phyloP scores from a whole-genome alignment of 2,888 invertebrate genomes.

The Sarcophaga carnaria region DNA sequence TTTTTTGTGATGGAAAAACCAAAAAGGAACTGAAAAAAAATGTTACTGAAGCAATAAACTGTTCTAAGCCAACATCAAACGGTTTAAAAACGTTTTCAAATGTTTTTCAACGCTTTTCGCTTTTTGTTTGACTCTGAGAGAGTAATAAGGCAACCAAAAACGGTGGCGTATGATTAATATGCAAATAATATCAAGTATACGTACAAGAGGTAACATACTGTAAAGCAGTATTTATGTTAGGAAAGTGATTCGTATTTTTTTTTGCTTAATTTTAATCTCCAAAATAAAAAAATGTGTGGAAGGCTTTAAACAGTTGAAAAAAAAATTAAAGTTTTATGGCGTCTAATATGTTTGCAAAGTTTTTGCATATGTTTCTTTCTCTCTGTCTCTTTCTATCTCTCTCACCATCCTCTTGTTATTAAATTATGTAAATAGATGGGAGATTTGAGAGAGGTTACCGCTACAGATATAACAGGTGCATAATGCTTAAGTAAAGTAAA shows the following conservation, averaged over 20 bases:
- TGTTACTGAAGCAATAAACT: constrained; percentile 30
- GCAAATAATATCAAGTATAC: constrained; percentile 42
- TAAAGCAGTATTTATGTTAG: not conserved
- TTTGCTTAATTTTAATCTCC: too few relatives aligned
- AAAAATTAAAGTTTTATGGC: not conserved
- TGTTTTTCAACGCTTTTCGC: constrained; percentile 2
- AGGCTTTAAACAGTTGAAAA: not conserved
- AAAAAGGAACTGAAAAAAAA: not conserved
- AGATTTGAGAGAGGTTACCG: not conserved
- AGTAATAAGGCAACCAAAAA: not conserved
- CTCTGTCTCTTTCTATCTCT: too few relatives aligned
- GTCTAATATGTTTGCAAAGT: not conserved
- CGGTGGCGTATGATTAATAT: constrained; percentile 56
- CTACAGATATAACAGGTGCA: not conserved
- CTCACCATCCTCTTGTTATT: not conserved
- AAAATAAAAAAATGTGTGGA: not conserved
- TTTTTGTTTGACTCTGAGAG: too few relatives aligned
- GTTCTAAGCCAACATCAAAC: constrained; percentile 33
- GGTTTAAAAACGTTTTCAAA: constrained; percentile 34
- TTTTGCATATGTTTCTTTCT: not conserved
- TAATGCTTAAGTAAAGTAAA: not conserved
- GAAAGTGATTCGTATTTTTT: too few relatives aligned
- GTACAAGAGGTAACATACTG: not conserved
- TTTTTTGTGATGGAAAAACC: too few relatives aligned
- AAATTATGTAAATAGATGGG: not conserved